Conservation (phyloP, 2,113 vertebrate genomes). For the Paramisgurnus dabryanus region DNA sequence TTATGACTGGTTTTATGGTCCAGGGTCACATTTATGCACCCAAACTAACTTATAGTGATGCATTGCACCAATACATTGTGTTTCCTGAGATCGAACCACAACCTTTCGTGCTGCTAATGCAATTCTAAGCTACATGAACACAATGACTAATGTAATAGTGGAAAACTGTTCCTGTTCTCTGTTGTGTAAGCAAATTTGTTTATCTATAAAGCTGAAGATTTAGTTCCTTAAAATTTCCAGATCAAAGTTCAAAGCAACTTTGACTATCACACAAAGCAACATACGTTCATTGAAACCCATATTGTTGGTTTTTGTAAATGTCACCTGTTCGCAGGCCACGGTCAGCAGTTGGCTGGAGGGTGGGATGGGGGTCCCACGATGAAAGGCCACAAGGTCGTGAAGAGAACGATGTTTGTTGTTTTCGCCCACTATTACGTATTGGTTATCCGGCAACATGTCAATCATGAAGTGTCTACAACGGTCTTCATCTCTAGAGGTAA, state of each 20-base stretch:
- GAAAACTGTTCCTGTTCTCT: too few relatives aligned
- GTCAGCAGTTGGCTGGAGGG: constrained; percentile 74
- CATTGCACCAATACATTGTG: too few relatives aligned
- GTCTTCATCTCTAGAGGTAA: constrained; percentile 59
- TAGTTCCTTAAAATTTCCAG: too few relatives aligned
- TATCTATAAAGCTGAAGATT: too few relatives aligned
- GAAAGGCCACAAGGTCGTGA: constrained; percentile 76
- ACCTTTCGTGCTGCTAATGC: too few relatives aligned
- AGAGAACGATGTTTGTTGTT: constrained; percentile 64
- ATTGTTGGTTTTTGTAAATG: not conserved
- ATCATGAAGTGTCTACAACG: constrained; percentile 83
- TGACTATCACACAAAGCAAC: not conserved
- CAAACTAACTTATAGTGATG: too few relatives aligned
- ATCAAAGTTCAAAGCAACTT: not conserved
- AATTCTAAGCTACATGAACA: too few relatives aligned
- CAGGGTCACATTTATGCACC: too few relatives aligned
- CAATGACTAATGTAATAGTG: too few relatives aligned
- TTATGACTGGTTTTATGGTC: too few relatives aligned
- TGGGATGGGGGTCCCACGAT: constrained; percentile 67
- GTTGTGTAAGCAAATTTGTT: too few relatives aligned
- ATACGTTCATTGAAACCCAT: not conserved
- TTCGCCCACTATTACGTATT: constrained; percentile 73
- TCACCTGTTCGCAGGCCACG: constrained; percentile 76
- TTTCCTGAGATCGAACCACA: too few relatives aligned
- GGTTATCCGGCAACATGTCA: constrained; percentile 65